A percentile compares a stretch with the other conserved stretches of the same genome.
These are phyloP conservation scores for Eupsittula cactorum DNA, from an alignment of 2,113 vertebrate genomes.

Conservation along the genomic window DNA sequence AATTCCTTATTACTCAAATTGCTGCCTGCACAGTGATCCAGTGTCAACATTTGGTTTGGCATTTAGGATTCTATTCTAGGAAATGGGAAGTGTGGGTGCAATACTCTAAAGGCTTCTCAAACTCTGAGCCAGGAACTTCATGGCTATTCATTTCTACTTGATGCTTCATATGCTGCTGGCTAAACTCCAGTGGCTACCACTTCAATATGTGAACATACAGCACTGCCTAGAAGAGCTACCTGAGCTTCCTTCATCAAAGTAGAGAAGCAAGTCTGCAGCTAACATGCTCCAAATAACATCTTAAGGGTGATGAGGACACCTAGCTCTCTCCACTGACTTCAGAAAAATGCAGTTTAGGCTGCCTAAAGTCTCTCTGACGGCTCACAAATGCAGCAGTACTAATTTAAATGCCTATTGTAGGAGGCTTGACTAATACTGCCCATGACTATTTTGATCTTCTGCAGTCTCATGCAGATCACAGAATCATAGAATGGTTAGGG, in stretches of 20 bases:
- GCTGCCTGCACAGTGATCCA: constrained; percentile 9
- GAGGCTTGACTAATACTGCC: not conserved
- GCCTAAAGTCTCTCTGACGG: not conserved
- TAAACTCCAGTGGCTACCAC: not conserved
- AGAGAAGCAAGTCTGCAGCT: not conserved
- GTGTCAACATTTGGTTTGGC: constrained; percentile 15
- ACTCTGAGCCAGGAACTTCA: not conserved
- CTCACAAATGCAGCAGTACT: not conserved
- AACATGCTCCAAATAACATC: not conserved
- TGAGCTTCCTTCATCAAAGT: not conserved
- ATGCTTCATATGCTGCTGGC: not conserved
- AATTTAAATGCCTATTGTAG: not conserved
- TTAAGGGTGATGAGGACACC: not conserved
- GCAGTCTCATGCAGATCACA: not conserved
- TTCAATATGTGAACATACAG: not conserved
- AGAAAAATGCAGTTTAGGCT: not conserved
- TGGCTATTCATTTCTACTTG: not conserved
- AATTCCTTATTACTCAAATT: constrained; percentile 22
- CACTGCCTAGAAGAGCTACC: not conserved
- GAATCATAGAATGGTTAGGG: not conserved
- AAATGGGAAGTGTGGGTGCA: not conserved
- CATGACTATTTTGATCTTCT: not conserved
- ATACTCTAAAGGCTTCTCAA: not conserved
- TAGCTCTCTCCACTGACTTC: not conserved
- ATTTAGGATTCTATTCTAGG: constrained; percentile 17